Evolutionary conservation across 2,888 invertebrate genomes (phyloP).

Genomic region (Heteromurus nitidus): DNA sequence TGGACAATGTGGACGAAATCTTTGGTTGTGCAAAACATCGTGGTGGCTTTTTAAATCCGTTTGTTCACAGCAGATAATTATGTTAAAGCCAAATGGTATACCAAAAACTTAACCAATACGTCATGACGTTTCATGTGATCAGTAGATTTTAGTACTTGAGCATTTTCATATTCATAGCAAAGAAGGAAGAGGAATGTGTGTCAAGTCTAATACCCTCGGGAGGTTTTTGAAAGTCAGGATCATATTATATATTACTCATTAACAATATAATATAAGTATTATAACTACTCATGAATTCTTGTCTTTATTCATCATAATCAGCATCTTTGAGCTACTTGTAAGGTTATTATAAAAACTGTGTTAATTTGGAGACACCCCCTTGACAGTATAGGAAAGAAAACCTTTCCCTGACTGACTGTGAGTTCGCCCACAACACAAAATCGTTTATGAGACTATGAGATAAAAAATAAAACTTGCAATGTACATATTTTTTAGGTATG

Average conservation of each 20-base stretch:
- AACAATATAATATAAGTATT: slow-evolving; percentile 9
- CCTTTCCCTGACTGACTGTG: neutral
- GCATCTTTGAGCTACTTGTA: slow-evolving; percentile 34
- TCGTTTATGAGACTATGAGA: neutral
- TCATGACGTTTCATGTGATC: slow-evolving; percentile 1
- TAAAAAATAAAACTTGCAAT: neutral
- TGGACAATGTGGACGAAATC: neutral
- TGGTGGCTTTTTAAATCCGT: too few relatives aligned
- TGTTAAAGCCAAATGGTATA: too few relatives aligned
- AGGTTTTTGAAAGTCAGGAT: too few relatives aligned
- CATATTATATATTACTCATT: neutral
- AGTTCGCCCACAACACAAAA: neutral
- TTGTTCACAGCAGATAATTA: too few relatives aligned
- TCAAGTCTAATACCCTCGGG: neutral
- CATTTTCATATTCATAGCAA: too few relatives aligned
- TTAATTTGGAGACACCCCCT: neutral
- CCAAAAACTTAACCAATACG: slow-evolving; percentile 1
- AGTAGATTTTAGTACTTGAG: neutral
- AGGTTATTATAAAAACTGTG: neutral
- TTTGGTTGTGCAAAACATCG: too few relatives aligned
- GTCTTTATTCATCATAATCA: neutral
- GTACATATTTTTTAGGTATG: too few relatives aligned
- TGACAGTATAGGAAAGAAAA: neutral
- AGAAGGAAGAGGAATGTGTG: neutral
- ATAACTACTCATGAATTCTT: slow-evolving; percentile 3